Base-by-base conservation (phyloP, 2,888 invertebrate species). In the Acanthococcus lagerstroemiae region DNA sequence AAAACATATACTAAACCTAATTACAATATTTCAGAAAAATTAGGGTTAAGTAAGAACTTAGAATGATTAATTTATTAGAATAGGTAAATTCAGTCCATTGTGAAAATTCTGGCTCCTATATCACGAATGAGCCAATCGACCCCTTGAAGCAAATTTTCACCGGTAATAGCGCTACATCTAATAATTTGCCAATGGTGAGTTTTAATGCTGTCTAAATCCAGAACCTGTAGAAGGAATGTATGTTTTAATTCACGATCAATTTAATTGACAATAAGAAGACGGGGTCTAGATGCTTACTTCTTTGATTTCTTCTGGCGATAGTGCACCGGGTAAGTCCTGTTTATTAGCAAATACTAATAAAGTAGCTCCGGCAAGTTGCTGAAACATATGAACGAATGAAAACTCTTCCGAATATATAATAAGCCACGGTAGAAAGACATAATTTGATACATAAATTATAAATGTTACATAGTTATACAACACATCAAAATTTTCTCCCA, bases 181-280 rank as follows among this genome's bases (percentile, higher is more conserved):
- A 91, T 82, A 68, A 99, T 95, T 75, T 90, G 83, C 96, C 97
- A 99, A 76, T 99, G 97, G 79, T 99, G 99, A 0, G 91, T 89
- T 76, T 90, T 92, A 69, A 99, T 95, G 71, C 82, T 83, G 71
- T 92, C 90, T 72, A 99, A 78, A 69, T 92, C 88, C 54, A 99
- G 78, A 24, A 89, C 84, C 89, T 95, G n/a, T 79, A 0, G 78
- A 74, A 66, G 61, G 56, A 7, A 26, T n/a, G n/a, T n/a, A n/a
- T n/a, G n/a, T n/a, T n/a, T n/a, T n/a, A n/a, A n/a, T n/a, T n/a
- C n/a, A n/a, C n/a, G n/a, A n/a, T n/a, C n/a, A n/a, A n/a, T n/a
- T n/a, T n/a, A n/a, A n/a, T n/a, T n/a, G n/a, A n/a, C n/a, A n/a
- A n/a, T n/a, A n/a, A n/a, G n/a, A n/a, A n/a, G n/a, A n/a, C n/a